phyloP scores from a whole-genome alignment of 2,797 vertebrate genomes.

The Spatula clypeata region DNA sequence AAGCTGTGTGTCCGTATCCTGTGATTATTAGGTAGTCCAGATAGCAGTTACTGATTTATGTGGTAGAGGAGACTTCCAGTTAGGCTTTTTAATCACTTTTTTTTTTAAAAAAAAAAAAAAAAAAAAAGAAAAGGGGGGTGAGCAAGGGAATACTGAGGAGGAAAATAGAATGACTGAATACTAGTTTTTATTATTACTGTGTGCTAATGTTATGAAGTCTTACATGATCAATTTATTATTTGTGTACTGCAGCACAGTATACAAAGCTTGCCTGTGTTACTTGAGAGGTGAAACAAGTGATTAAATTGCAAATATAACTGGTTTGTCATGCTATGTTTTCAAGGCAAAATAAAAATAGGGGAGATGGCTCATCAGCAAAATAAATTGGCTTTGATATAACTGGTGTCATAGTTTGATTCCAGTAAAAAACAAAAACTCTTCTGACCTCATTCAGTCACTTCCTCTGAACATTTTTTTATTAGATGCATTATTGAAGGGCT shows the following conservation, averaged over 20 bases:
- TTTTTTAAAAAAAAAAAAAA: too few relatives aligned
- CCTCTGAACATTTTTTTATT: background rate
- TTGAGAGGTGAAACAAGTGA: background rate
- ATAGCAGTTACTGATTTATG: background rate
- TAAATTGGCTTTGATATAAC: background rate
- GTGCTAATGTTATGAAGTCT: rapidly evolving
- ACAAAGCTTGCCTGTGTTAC: background rate
- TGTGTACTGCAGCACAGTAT: background rate
- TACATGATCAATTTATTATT: background rate
- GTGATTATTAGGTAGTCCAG: background rate
- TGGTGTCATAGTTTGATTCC: background rate
- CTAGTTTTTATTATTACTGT: background rate
- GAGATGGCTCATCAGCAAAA: background rate
- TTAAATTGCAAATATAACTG: background rate
- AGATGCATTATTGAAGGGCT: background rate
- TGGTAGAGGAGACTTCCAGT: background rate
- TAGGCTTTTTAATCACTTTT: background rate
- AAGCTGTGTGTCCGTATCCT: background rate
- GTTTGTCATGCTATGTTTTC: background rate
- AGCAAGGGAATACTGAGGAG: background rate
- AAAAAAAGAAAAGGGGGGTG: background rate
- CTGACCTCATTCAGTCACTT: background rate
- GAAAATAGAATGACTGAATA: background rate
- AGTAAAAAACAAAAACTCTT: background rate
- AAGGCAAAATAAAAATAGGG: background rate